Evolutionary conservation across 2,888 invertebrate genomes (phyloP), one percentile per base, ranked within the genome.

Genomic region (Blera fallax): DNA sequence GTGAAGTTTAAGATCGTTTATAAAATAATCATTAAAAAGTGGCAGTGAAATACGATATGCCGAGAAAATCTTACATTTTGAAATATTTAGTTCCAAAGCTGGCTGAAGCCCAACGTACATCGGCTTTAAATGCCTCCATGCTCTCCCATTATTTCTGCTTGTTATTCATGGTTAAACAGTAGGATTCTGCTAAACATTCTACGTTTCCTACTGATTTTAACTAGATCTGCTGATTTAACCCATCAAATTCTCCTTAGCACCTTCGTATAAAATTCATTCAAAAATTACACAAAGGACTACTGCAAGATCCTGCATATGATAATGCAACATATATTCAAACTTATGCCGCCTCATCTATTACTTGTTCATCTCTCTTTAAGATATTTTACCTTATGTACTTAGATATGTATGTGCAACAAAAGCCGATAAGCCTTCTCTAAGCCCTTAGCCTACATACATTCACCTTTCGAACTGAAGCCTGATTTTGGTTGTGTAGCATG

Each of bases 401-500:
- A n/a, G n/a, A n/a, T 21, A 8, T 21, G 2, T 45, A 1, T 43
- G 43, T 6, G 16, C 8, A 43, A 16, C 16, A 43, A 16, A 43
- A 43, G 16, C 43, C 43, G 16, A 8, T 43, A 16, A 43, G 16
- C 16, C 16, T 16, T 18, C 14, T 5, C 8, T 40, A 16, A 43
- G 18, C 16, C 48, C 8, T 24, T 16, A 50, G 2, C 24, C 11
- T 52, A 24, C 24, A 24, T 24, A 18, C 56, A 32, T 10, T 37
- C 1, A 37, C 34, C n/a, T 32, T 21, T 24, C 14, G 10, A 32
- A 45, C 10, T 14, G 34, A 18, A 24, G 16, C n/a, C 62, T 18
- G 69, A 52, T 34, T 54, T 70, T n/a, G 18, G 8, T 14, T 45
- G 45, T 34, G 34, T 34, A 40, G 70, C 43, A 27, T 54, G 27